phyloP scores from a whole-genome alignment of 2,797 vertebrate species.

The Rousettus madagascariensis region DNA sequence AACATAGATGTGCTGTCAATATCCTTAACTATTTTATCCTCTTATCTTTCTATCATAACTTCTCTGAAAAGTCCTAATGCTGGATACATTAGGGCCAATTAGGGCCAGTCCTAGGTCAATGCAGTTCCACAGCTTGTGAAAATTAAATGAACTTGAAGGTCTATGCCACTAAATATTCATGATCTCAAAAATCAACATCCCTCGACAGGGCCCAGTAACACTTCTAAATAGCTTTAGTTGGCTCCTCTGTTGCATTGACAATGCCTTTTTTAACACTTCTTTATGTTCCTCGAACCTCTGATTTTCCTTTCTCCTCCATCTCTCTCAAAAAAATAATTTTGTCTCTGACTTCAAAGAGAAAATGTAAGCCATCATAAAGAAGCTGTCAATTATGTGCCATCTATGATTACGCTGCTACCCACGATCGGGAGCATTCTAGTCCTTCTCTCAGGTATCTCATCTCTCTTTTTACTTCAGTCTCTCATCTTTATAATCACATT shows the following conservation, averaged over 20 bases:
- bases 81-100: not conserved
- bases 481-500: not conserved
- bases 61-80: not conserved
- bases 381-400: not conserved
- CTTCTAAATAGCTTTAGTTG: not conserved
- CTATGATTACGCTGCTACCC: not conserved
- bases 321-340: constrained; percentile 4
- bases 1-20: not conserved
- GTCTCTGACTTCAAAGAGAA: not conserved
- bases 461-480: not conserved
- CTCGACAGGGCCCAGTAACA: not conserved
- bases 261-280: not conserved
- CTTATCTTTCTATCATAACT: not conserved
- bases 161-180: not conserved
- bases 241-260: not conserved
- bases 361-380: not conserved
- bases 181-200: not conserved
- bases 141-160: not conserved
- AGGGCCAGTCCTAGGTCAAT: not conserved
- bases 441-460: not conserved
- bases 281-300: not conserved
- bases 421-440: not conserved
- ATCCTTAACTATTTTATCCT: not conserved
- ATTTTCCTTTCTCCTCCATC: not conserved
- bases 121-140: not conserved